Evolutionary conservation across 2,888 invertebrate genomes (phyloP).

Genomic region (Xiphydria camelus): DNA sequence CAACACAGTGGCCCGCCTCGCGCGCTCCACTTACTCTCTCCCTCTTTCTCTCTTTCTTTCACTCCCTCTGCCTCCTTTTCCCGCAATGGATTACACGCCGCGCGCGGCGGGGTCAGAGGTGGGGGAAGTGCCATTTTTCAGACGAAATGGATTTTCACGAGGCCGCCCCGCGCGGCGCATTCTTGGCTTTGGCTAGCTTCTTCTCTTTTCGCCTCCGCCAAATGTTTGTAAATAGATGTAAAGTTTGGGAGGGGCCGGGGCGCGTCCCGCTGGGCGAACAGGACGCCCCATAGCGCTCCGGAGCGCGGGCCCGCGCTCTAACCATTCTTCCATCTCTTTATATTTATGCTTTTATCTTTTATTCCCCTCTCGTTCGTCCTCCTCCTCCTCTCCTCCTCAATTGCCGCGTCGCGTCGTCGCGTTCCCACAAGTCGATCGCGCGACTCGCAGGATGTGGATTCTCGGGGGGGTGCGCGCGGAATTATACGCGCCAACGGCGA

Average conservation of each 20-base stretch:
- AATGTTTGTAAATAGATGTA: conserved; percentile 56
- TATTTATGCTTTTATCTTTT: conserved; percentile 14
- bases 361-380: conserved; percentile 11
- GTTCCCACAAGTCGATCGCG: no score
- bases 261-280: conserved; percentile 48
- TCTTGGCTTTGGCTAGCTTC: conserved; percentile 15
- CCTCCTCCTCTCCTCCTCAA: conserved; percentile 6
- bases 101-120: no score
- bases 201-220: conserved; percentile 27
- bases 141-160: conserved; percentile 29
- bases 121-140: conserved; percentile 51
- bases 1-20: conserved; percentile 46
- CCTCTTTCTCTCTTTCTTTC: conserved; percentile 5
- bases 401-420: conserved; percentile 2
- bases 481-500: no score
- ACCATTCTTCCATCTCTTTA: conserved; percentile 27
- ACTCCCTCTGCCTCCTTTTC: conserved; percentile 17
- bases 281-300: conserved; percentile 48
- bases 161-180: conserved; percentile 12
- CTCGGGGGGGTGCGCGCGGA: no score
- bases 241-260: conserved; percentile 43
- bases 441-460: neutral
- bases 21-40: conserved; percentile 29
- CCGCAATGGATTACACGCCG: conserved; percentile 18
- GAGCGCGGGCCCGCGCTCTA: conserved; percentile 18